Conservation (phyloP, 1,140 invertebrate species). For the Magallana gigas region DNA sequence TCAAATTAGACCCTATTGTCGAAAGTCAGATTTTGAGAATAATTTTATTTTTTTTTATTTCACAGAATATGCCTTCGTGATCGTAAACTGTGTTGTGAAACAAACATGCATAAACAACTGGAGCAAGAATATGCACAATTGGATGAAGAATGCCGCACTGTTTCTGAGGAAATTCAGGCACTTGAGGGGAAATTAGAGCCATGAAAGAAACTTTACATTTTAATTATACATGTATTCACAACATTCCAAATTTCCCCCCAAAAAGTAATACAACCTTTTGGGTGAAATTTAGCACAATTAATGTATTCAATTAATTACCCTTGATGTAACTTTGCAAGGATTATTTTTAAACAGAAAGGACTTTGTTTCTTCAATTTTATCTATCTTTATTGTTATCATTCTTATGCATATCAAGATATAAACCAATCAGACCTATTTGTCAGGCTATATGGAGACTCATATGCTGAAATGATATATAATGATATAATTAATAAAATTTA, state of each 20-base stretch:
- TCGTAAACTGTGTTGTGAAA: slow-evolving; percentile 40
- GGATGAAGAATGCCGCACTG: slow-evolving; percentile 50
- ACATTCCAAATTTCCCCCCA: not conserved
- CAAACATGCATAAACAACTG: slow-evolving; percentile 27
- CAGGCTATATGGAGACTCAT: not conserved
- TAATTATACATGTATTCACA: not conserved
- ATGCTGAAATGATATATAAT: not conserved
- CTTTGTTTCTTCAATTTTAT: not conserved
- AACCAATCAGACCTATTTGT: not conserved
- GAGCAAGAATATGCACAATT: slow-evolving; percentile 47
- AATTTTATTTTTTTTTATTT: not conserved
- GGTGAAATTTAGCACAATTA: not conserved
- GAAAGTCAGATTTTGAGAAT: no score
- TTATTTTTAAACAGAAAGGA: not conserved
- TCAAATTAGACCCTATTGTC: no score
- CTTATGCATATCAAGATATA: not conserved
- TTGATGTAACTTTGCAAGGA: not conserved
- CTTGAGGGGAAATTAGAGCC: slow-evolving; percentile 42
- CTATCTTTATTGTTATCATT: not conserved
- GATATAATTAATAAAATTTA: not conserved
- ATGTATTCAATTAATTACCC: not conserved
- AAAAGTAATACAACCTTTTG: no score
- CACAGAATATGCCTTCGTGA: slow-evolving; percentile 42
- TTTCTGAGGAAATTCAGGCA: slow-evolving; percentile 42
- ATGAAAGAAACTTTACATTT: not conserved